Conservation (phyloP, 2,113 vertebrate species). For the Ovis aries region ARS-UI_Ramb_v3.0 NC_056061.1:78867001-78867500, state of each 20-base stretch:
- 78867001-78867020: not conserved
- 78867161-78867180: not conserved
- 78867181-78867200: not conserved
- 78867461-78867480: not conserved
- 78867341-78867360: not conserved
- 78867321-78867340: not conserved
- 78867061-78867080: fast-evolving
- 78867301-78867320: not conserved
- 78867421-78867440: not conserved
- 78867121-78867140: not conserved
- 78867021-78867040: not conserved
- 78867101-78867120: not conserved
- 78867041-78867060: fast-evolving
- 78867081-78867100: fast-evolving
- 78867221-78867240: not conserved
- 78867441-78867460: not conserved
- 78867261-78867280: too few species aligned
- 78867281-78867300: too few species aligned
- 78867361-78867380: not conserved
- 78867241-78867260: not conserved
- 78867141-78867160: not conserved
- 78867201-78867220: not conserved
- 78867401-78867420: fast-evolving
- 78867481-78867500: not conserved
- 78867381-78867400: not conserved